phyloP scores from a whole-genome alignment of 2,888 invertebrate species.

The Agrochola lychnidis region DNA sequence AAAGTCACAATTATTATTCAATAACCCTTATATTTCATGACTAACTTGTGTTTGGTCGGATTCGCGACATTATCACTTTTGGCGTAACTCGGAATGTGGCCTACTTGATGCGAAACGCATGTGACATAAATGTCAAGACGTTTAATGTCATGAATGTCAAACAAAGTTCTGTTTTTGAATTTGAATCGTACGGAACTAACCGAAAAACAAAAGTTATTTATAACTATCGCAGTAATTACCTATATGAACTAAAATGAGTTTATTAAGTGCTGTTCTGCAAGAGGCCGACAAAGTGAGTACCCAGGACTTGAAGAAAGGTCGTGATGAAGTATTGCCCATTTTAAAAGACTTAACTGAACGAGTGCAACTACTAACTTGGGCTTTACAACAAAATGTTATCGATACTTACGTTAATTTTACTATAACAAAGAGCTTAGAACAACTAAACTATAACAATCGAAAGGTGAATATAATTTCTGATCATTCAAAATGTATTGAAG shows the following conservation, averaged over 20 bases:
- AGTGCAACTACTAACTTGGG: conserved; percentile 83
- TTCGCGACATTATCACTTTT: no score
- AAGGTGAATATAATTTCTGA: conserved; percentile 80
- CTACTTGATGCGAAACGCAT: conserved; percentile 10
- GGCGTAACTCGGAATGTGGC: no score
- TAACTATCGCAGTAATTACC: not conserved
- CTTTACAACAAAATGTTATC: conserved; percentile 83
- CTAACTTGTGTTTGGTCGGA: no score
- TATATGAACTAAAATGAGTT: conserved; percentile 79
- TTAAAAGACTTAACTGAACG: conserved; percentile 82
- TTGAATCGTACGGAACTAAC: conserved; percentile 43
- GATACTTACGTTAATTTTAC: conserved; percentile 83
- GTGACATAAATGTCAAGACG: not conserved
- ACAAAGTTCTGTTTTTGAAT: conserved; percentile 50
- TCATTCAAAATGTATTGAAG: conserved; percentile 71
- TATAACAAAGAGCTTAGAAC: conserved; percentile 84
- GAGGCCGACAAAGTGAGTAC: conserved; percentile 81
- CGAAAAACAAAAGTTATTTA: conserved; percentile 62
- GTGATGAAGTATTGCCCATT: conserved; percentile 76
- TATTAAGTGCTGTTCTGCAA: conserved; percentile 82
- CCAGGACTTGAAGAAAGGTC: conserved; percentile 80
- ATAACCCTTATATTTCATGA: no score
- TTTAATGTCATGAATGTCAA: conserved; percentile 35
- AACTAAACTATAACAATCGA: conserved; percentile 83
- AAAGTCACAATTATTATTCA: no score